phyloP scores from a whole-genome alignment of 2,113 vertebrate genomes.

The Cochlearius cochlearius region DNA sequence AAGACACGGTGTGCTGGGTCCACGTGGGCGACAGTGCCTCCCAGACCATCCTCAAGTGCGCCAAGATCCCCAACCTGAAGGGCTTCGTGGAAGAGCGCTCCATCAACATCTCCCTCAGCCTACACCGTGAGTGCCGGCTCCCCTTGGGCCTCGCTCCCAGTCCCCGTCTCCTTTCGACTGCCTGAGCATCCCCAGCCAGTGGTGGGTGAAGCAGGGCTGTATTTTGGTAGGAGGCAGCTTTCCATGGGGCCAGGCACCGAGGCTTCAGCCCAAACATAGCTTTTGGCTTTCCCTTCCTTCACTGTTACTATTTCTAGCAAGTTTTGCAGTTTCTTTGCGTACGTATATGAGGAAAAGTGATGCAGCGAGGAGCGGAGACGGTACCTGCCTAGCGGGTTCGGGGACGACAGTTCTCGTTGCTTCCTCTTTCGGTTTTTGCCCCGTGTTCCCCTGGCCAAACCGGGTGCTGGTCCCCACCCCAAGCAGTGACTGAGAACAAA shows the following conservation, averaged over 20 bases:
- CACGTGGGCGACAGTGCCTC: conserved; percentile 87
- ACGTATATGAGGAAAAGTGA: fast-evolving
- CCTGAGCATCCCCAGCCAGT: not conserved
- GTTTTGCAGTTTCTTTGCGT: not conserved
- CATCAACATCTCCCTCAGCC: conserved; percentile 94
- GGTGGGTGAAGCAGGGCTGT: not conserved
- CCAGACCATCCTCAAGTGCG: conserved; percentile 90
- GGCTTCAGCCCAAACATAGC: not conserved
- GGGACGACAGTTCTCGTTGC: fast-evolving
- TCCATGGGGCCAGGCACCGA: fast-evolving
- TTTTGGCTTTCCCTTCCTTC: not conserved
- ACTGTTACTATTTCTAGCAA: not conserved
- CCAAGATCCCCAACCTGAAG: conserved; percentile 90
- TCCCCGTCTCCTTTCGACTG: fast-evolving
- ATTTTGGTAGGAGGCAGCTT: not conserved
- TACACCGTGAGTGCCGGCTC: conserved; percentile 87
- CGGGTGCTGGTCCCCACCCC: not conserved
- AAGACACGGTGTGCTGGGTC: conserved; percentile 95
- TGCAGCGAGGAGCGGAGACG: not conserved
- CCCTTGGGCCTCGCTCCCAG: not conserved
- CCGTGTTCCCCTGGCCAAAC: not conserved
- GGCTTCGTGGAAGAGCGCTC: conserved; percentile 83
- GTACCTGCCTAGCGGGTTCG: not conserved
- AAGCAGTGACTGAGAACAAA: not conserved
- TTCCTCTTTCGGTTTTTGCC: not conserved